Percentiles rank a stretch among this genome's conserved stretches.
Conservation (phyloP, 1,140 invertebrate species). For the Hypothenemus hampei region DNA sequence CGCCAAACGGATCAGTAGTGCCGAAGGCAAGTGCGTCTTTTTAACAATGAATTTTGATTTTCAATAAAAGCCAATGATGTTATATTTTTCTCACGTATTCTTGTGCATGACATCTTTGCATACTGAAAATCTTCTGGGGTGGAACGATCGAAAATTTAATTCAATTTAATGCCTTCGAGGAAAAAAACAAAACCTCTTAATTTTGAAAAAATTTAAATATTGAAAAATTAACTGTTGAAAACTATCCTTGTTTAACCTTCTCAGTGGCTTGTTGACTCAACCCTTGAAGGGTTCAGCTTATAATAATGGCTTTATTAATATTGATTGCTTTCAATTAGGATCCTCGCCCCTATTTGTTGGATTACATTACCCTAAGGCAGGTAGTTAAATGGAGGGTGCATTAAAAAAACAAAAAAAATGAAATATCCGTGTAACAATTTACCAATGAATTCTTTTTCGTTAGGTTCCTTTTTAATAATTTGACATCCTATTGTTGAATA, state of each 20-base stretch:
- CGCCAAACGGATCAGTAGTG: no score
- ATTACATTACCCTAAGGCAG: conserved; percentile 15
- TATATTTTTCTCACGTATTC: no score
- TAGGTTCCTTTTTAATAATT: conserved; percentile 42
- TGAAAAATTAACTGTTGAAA: no score
- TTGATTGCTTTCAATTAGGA: conserved; percentile 40
- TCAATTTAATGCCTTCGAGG: no score
- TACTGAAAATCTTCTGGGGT: no score
- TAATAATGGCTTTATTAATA: conserved; percentile 39
- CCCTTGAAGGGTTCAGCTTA: conserved; percentile 13
- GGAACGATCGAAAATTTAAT: no score
- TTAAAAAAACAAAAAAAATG: not conserved
- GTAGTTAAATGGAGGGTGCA: not conserved
- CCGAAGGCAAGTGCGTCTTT: no score
- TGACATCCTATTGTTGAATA: conserved; percentile 10
- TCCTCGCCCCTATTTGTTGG: conserved; percentile 29
- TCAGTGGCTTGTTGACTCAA: conserved; percentile 14
- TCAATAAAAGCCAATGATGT: no score
- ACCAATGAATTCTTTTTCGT: conserved; percentile 41
- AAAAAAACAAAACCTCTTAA: no score
- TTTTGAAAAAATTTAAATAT: no score
- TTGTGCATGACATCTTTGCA: no score
- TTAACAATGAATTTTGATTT: no score
- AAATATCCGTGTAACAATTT: conserved; percentile 12
- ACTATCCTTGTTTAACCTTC: not conserved